Base-by-base conservation (phyloP, 2,888 invertebrate species). In the Drosophila nr. perissopoda region DNA sequence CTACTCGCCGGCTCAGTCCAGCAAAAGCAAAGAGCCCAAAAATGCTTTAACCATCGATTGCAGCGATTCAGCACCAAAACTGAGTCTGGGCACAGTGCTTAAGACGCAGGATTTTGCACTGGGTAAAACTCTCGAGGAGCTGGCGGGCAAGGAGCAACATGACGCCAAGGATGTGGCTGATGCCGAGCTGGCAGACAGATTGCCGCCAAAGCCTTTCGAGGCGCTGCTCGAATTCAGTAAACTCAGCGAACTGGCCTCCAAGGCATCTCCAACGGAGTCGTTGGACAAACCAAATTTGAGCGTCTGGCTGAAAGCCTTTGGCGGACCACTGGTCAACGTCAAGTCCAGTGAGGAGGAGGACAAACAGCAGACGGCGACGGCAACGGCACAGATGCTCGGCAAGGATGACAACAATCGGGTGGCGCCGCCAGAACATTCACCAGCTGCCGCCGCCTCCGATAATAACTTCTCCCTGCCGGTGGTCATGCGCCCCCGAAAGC, bases 271-370 rank as follows among this genome's bases (percentile, higher is more conserved):
- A 0, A 33, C 54, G 0, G 80, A 80, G 34, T 53, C 59, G 0
- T 83, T 83, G 54, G 90, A 91, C 61, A 92, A 91, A 59, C 97
- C 98, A 1, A 97, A 98, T 93, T 94, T 97, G 65, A 97, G 97
- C 91, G 98, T 97, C 34, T 98, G 98, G 98, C 97, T 98, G 76
- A 97, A 97, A 93, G 98, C 98, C 0, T 98, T 98, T 91, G 97
- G 98, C 13, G 96, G 96, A 1, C 97, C 98, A 1, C 97, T 97
- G 93, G 94, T 95, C 71, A 91, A 94, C 54, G 96, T 96, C 91
- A 96, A 96, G 91, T 90, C 93, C 1, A 95, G 95, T 18, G 94
- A 94, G 31, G 90, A 92, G 29, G 90, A 92, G 31, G 94, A 94
- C 4, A 93, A 92, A 36, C 93, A 92, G 59, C 91, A 87, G 52